Base-by-base conservation (phyloP, 2,888 invertebrate species). In the Melipona bicolor region DNA sequence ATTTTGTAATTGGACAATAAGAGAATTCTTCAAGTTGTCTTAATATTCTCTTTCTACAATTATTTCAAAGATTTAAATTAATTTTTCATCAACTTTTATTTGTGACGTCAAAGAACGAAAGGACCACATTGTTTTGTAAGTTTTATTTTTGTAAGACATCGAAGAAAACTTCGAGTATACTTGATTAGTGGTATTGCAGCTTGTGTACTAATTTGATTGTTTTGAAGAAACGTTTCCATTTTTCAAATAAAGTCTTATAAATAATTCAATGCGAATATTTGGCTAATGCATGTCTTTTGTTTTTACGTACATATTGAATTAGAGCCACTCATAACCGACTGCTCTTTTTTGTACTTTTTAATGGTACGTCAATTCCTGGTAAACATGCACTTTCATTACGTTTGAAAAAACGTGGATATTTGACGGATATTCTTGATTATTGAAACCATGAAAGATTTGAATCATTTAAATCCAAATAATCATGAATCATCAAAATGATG, bases 41-140 rank as follows among this genome's bases (percentile, higher is more conserved):
- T 27, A 19, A 21, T 59, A n/a, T 54, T 4, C 59, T 43, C 19
- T 17, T n/a, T 24, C n/a, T 50, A 76, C 76, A 76, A 68, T 76
- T 76, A 76, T 24, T 32, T 36, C 17, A n/a, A 21, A 21, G 11
- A 19, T 76, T 59, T 50, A 3, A 32, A 19, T 32, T 32, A 32
- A 32, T 50, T 24, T 27, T 32, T 36, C 36, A 32, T 2, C 50
- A 68, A 50, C 9, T 49, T 52, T 52, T n/a, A 36, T 13, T 32
- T n/a, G 68, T 17, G 24, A 59, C 32, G 56, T 36, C 65, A 13
- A 1, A 9, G 0, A 1, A 5, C 3, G 32, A 36, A 68, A 61
- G 73, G 74, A 52, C 17, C 11, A 59, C 50, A 61, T 79, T 27
- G 43, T 67, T 49, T 43, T 78, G 6, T 36, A 36, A 32, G 32